Conservation (phyloP, 2,888 invertebrate species). For the Nemoura dubitans region DNA sequence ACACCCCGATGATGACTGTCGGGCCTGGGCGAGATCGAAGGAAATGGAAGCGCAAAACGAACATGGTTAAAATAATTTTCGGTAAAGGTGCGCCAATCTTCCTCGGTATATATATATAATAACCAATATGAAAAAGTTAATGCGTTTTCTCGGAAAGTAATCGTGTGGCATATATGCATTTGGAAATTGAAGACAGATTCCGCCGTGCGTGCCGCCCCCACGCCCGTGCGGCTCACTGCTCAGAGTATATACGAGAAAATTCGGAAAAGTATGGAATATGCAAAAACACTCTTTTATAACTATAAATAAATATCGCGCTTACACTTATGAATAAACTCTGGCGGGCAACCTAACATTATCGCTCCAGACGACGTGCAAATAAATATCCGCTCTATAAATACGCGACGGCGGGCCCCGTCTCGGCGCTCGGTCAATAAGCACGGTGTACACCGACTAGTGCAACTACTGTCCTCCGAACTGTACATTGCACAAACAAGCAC, state of each 20-base stretch:
- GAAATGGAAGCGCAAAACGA: neutral
- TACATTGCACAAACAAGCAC: conserved; percentile 7
- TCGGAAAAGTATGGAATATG: conserved; percentile 1
- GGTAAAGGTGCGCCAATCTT: neutral
- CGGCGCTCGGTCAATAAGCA: conserved; percentile 1
- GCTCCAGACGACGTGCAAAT: conserved; percentile 33
- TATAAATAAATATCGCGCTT: neutral
- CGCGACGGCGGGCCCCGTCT: neutral
- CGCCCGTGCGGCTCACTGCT: no score
- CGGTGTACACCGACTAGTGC: neutral
- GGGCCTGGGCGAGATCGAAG: neutral
- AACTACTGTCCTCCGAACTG: neutral
- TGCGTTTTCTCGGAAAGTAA: neutral
- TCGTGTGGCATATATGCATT: conserved; percentile 12
- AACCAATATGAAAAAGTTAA: neutral
- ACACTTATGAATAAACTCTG: neutral
- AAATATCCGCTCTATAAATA: conserved; percentile 27
- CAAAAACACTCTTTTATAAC: conserved; percentile 12
- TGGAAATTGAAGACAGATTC: neutral
- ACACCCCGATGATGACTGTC: neutral
- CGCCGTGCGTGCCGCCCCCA: neutral
- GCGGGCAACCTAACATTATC: neutral
- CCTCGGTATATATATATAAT: neutral
- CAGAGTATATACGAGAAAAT: neutral
- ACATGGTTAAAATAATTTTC: neutral